These are phyloP conservation scores for Lerema accius DNA, from an alignment of 1,140 invertebrate species.

Conservation along the genomic window DNA sequence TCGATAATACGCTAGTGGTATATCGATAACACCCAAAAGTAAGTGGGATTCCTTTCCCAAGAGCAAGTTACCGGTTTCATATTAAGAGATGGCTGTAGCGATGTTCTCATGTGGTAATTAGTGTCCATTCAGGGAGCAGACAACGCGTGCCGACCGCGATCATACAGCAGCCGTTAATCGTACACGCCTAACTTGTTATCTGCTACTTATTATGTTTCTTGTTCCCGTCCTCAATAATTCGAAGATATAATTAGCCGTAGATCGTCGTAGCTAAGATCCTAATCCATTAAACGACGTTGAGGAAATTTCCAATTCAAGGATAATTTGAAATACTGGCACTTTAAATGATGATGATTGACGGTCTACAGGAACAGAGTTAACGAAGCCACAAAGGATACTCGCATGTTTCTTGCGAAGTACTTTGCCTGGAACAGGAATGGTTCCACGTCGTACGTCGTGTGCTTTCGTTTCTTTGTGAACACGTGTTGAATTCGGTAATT, in stretches of 20 bases:
- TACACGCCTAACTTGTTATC: conserved; percentile 20
- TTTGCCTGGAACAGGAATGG: conserved; percentile 29
- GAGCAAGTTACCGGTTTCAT: conserved; percentile 40
- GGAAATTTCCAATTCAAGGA: conserved; percentile 13
- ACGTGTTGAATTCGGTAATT: too few species aligned
- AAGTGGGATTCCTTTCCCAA: conserved; percentile 57
- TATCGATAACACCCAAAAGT: conserved; percentile 29
- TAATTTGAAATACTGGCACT: conserved; percentile 19
- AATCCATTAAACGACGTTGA: neutral
- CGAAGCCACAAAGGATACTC: conserved; percentile 30
- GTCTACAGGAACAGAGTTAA: conserved; percentile 27
- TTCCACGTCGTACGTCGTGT: neutral
- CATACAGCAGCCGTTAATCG: conserved; percentile 27
- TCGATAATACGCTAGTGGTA: conserved; percentile 19
- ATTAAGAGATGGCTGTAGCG: conserved; percentile 37
- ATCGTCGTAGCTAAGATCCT: neutral
- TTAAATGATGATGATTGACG: conserved; percentile 34
- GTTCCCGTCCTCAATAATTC: conserved; percentile 1
- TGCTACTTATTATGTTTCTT: conserved; percentile 14
- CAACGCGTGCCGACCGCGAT: conserved; percentile 48
- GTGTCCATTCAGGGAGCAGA: conserved; percentile 46
- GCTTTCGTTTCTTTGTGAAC: too few species aligned
- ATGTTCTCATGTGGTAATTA: conserved; percentile 51
- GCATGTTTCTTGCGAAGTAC: conserved; percentile 19
- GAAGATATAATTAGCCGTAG: conserved; percentile 10